Evolutionary conservation across 2,113 vertebrate species (phyloP).

Genomic region (Macrotus californicus): DNA sequence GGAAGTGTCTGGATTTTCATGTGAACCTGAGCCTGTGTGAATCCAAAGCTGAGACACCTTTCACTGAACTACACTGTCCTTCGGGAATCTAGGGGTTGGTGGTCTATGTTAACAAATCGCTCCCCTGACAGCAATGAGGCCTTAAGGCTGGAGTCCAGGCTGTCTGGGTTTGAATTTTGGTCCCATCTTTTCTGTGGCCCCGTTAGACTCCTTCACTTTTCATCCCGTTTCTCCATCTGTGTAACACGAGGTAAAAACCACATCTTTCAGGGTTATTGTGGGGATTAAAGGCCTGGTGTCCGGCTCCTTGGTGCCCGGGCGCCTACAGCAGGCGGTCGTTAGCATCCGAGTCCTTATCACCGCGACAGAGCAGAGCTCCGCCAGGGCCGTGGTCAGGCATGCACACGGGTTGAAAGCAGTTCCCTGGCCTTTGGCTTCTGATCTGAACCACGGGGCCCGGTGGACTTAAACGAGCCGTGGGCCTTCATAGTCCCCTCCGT

Average conservation of each 20-base stretch:
- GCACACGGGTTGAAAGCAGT: not conserved
- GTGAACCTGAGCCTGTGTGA: not conserved
- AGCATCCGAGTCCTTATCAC: not conserved
- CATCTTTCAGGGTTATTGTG: not conserved
- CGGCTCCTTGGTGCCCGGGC: not conserved
- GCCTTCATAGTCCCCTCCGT: fast-evolving
- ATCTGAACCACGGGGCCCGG: not conserved
- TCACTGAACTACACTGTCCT: not conserved
- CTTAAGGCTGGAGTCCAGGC: not conserved
- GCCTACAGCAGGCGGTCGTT: not conserved
- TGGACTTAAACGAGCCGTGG: not conserved
- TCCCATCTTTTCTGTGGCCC: not conserved
- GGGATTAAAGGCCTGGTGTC: not conserved
- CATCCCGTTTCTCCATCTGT: not conserved
- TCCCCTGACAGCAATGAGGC: not conserved
- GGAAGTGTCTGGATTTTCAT: not conserved
- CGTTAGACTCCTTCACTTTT: not conserved
- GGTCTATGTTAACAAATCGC: not conserved
- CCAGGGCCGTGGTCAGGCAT: too few relatives aligned
- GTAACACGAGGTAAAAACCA: not conserved
- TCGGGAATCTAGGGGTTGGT: not conserved
- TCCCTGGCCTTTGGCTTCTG: not conserved
- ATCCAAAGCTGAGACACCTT: not conserved
- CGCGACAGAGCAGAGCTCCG: not conserved
- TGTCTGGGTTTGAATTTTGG: not conserved